These are phyloP conservation scores for Caerostris darwini DNA, from an alignment of 1,140 invertebrate species.

Conservation along the genomic window DNA sequence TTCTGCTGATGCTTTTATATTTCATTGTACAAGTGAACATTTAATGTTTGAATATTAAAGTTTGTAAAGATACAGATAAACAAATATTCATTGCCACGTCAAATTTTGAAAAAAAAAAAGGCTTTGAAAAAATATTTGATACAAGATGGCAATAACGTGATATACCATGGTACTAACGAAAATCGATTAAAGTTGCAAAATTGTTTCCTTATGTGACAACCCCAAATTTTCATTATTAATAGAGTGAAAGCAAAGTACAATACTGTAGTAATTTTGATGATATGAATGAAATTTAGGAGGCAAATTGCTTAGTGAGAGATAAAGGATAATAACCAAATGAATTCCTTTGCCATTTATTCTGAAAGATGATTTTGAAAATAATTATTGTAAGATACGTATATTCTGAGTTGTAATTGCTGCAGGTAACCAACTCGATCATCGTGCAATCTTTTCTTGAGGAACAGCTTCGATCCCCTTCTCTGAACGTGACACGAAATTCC, in stretches of 20 bases:
- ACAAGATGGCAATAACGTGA: neutral
- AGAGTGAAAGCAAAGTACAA: neutral
- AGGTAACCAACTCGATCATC: constrained; percentile 2
- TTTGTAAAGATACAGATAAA: too few relatives aligned
- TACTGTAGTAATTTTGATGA: neutral
- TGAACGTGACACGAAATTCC: constrained; percentile 26
- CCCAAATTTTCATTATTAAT: neutral
- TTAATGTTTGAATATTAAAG: too few relatives aligned
- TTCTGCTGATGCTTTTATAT: too few relatives aligned
- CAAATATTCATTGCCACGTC: too few relatives aligned
- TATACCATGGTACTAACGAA: neutral
- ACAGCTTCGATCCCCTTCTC: constrained; percentile 1
- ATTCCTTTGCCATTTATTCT: constrained; percentile 10
- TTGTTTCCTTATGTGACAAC: neutral
- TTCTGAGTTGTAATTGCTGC: neutral
- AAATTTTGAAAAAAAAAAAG: too few relatives aligned
- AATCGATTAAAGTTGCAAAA: neutral
- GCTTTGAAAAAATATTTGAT: too few relatives aligned
- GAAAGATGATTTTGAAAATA: neutral
- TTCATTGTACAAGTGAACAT: too few relatives aligned
- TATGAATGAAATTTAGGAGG: constrained; percentile 16
- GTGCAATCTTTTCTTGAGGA: neutral
- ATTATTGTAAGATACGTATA: constrained; percentile 16
- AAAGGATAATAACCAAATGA: neutral
- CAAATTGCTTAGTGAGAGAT: neutral